Evolutionary conservation across 2,888 invertebrate species (phyloP), one percentile per base, ranked within the genome.

Genomic region (Thymelicus lineola): DNA sequence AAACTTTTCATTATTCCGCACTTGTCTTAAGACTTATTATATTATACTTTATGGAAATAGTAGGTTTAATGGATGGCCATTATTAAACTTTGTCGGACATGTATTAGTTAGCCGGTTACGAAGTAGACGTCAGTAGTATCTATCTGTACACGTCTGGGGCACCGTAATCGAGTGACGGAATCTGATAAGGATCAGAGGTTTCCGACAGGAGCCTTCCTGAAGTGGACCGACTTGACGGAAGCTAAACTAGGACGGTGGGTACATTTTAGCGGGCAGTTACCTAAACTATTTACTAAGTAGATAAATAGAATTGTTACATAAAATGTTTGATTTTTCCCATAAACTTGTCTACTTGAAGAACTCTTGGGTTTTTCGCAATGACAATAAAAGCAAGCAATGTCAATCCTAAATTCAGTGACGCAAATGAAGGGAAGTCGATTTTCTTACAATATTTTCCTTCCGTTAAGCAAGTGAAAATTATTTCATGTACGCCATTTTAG

Each of bases 171-270:
- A 60, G 71, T 72, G 61, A 62, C 59, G 45, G 61, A 36, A 64
- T 57, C 66, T 70, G 70, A 72, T 71, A 66, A 66, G 42, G 65
- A 71, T 72, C 58, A 48, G 69, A 38, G 45, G 62, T 63, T 69
- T 69, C 62, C 69, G 69, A 58, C 69, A 46, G 15, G 14, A 35
- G 68, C 36, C 62, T 68, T 68, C 69, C 48, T 57, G 63, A 57
- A 36, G 62, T 58, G 28, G 66, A 70, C 73, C 46, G 66, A 62
- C 62, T 57, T 6, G 17, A 64, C 66, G 73, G 70, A 73, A 71
- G 45, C 70, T 55, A 35, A 70, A 71, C 70, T 60, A 57, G 70
- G 17, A 50, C 69, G 20, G 53, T 53, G 20, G 53, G 50, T 50
- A 53, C 0, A 38, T 59, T 53, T 64, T 38, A 64, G 15, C 28